Base-by-base conservation (phyloP, 2,888 invertebrate genomes). In the Heliconius ismenius region DNA sequence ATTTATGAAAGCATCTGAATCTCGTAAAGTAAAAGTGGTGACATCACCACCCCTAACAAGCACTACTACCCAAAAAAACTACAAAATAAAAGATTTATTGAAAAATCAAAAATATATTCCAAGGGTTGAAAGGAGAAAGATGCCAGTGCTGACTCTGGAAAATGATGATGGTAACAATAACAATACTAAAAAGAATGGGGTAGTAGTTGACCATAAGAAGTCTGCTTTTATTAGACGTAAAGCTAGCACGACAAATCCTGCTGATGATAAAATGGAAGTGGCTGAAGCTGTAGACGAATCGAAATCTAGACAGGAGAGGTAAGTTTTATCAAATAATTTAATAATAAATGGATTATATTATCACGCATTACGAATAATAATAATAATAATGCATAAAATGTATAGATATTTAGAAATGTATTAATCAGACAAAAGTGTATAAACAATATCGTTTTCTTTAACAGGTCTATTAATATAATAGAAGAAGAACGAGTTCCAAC, bases 401-500 rank as follows among this genome's bases (percentile, higher is more conserved):
- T n/a, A 58, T n/a, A 10, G 9, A n/a, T 0, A 58, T n/a, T 21
- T 18, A 49, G 18, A 49, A 49, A 1, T 58, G 3, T 21, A 58
- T n/a, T 10, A 58, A 21, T n/a, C 7, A 54, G 3, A n/a, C 13
- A 58, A 58, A 58, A n/a, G 10, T 58, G 58, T 58, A 58, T 26
- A 60, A 36, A 62, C 32, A 24, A 60, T 24, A 36, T 75, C 3
- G 28, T 49, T 39, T 15, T 58, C 28, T 64, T 70, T 58, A 11
- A 3, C 86, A 92, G 92, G 76, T 86, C 84, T 73, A 83, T 83
- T 4, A 90, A 91, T 70, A 80, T 92, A 3, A 91, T 92, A n/a
- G 91, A 90, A 79, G 92, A 92, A 81, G 92, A 92, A 82, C 86
- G 86, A 65, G 68, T 84, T 7, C 86, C 81, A 13, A 85, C 90